phyloP scores from a whole-genome alignment of 1,140 invertebrate species.

The Drosophila sechellia region DNA sequence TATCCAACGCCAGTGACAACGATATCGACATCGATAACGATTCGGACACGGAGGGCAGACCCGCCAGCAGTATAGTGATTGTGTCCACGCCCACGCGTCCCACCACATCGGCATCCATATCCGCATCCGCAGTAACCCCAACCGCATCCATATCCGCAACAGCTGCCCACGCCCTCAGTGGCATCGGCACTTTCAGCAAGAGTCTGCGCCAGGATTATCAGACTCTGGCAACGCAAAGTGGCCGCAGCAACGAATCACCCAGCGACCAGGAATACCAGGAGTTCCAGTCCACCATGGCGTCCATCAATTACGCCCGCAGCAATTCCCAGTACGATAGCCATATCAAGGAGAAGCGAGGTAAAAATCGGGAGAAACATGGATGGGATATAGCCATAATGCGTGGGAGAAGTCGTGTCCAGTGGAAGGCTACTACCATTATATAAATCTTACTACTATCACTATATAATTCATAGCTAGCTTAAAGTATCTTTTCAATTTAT shows the following conservation, averaged over 20 bases:
- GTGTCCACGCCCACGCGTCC: conserved; percentile 65
- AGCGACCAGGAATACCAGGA: conserved; percentile 85
- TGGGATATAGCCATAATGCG: too few species aligned
- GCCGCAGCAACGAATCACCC: conserved; percentile 84
- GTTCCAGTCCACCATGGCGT: conserved; percentile 84
- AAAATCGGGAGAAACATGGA: neutral
- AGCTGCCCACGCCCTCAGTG: conserved; percentile 75
- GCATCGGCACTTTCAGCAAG: conserved; percentile 84
- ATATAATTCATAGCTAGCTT: too few species aligned
- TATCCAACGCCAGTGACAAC: conserved; percentile 38
- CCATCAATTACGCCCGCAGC: conserved; percentile 88
- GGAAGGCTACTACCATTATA: too few species aligned
- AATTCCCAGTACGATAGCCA: conserved; percentile 94
- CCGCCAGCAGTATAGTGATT: conserved; percentile 77
- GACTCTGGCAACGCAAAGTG: conserved; percentile 76
- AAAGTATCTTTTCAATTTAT: neutral
- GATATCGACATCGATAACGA: conserved; percentile 65
- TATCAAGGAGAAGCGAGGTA: conserved; percentile 94
- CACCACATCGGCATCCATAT: conserved; percentile 36
- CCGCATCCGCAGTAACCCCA: conserved; percentile 4
- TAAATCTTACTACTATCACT: too few species aligned
- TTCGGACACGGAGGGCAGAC: conserved; percentile 78
- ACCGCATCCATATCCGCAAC: conserved; percentile 27
- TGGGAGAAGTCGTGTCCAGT: neutral
- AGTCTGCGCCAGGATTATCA: conserved; percentile 80